Evolutionary conservation across 2,888 invertebrate species (phyloP), one percentile per base, ranked within the genome.

Genomic region (Carcina quercana): DNA sequence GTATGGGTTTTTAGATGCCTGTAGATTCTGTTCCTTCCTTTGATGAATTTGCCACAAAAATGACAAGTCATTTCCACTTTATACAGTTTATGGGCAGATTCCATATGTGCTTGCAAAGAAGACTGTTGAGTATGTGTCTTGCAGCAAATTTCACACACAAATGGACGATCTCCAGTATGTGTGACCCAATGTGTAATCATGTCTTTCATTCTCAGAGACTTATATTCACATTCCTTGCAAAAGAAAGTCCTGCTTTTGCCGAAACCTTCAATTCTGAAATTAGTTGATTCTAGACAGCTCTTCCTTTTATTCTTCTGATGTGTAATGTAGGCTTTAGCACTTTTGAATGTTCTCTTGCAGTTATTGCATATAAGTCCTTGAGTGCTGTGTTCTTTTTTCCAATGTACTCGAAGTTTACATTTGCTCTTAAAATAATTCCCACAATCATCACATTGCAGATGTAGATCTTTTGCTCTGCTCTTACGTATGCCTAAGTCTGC

Each of bases 161-260:
- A 70, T 0, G 70, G 69, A n/a, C 59, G 45, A 2, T 67, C 68
- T 0, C 80, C 78, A 0, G 53, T 67, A 28, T 80, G 80, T 13
- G 42, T 55, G 0, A 57, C 45, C 5, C 58, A 44, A 42, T 82
- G 80, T 0, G 55, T 39, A 5, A 53, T 42, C 8, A 78, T 57
- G 36, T 69, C 67, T 39, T 70, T 71, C 1, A 63, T 40, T 13
- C 65, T 47, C n/a, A 26, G 41, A 0, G 69, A 53, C 10, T 53
- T 59, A 15, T 73, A 74, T 7, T 45, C 32, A 42, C 82, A 82
- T 12, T 64, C 53, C 26, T 59, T 68, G 46, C 69, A 69, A 25
- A 46, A 34, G 34, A 63, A 69, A 19, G 53, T 7, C 40, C 74
- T 58, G 2, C 28, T 29, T 37, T 38, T 64, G 0, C 74, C 75